These are phyloP conservation scores for Artemia franciscana DNA, from an alignment of 1,140 invertebrate genomes.

Conservation along the genomic window DNA sequence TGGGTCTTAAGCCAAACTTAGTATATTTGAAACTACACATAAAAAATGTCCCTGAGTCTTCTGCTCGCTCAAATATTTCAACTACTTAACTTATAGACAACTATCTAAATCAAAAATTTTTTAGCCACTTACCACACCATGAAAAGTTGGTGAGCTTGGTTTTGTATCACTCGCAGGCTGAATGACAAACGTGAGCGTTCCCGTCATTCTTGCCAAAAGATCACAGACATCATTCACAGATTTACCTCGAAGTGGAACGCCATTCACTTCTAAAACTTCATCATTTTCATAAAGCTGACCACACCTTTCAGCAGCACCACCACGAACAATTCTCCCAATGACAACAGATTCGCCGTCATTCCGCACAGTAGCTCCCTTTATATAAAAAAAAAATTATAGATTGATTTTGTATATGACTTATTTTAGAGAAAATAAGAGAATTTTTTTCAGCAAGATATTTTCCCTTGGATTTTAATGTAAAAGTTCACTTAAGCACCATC, in stretches of 20 bases:
- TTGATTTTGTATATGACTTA: too few species aligned
- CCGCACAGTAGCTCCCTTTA: constrained; percentile 74
- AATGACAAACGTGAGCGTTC: constrained; percentile 73
- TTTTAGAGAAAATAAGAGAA: too few species aligned
- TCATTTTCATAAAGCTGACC: constrained; percentile 85
- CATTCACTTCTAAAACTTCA: constrained; percentile 89
- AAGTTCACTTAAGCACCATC: too few species aligned
- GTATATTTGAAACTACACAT: too few species aligned
- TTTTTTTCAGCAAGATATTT: too few species aligned
- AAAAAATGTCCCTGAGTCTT: too few species aligned
- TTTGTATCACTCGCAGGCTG: constrained; percentile 30
- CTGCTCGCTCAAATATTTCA: too few species aligned
- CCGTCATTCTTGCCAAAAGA: constrained; percentile 74
- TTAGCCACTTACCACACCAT: constrained; percentile 23
- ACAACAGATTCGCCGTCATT: constrained; percentile 83
- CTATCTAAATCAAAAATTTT: neutral
- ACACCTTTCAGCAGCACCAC: constrained; percentile 82
- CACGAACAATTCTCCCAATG: constrained; percentile 79
- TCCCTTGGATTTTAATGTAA: too few species aligned
- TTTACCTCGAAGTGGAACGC: constrained; percentile 81
- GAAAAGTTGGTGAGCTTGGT: constrained; percentile 20
- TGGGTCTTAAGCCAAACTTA: too few species aligned
- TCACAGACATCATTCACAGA: constrained; percentile 94
- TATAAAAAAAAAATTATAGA: too few species aligned
- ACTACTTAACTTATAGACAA: neutral